Percentiles rank a stretch among this genome's conserved stretches.
These are phyloP conservation scores for Leptatherina wallacei DNA, from an alignment of 2,797 vertebrate genomes.

Conservation along the genomic window DNA sequence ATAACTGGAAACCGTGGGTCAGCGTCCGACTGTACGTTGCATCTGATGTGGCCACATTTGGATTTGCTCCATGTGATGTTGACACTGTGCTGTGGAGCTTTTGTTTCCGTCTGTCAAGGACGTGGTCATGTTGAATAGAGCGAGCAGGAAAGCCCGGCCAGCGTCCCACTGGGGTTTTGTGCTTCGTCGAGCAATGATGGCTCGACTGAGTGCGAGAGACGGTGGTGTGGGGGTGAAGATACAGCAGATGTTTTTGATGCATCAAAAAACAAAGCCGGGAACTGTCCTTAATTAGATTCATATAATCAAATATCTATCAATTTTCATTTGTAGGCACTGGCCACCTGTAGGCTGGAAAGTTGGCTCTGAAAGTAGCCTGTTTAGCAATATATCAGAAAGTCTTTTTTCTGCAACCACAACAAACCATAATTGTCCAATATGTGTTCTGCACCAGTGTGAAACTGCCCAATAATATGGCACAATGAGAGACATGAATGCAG, in stretches of 20 bases:
- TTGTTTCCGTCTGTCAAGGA: constrained; percentile 73
- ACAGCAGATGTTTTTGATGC: constrained; percentile 56
- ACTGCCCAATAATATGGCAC: constrained; percentile 58
- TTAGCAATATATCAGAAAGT: not conserved
- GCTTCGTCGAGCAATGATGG: constrained; percentile 47
- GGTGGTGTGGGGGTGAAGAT: constrained; percentile 18
- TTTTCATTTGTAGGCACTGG: not conserved
- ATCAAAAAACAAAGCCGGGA: constrained; percentile 13
- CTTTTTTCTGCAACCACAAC: not conserved
- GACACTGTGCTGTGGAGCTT: constrained; percentile 67
- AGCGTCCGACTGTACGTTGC: constrained; percentile 44
- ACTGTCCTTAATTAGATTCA: not conserved
- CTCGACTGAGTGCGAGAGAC: constrained; percentile 22
- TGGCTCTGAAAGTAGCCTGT: not conserved
- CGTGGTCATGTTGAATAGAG: constrained; percentile 54
- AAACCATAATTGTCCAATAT: constrained; percentile 55
- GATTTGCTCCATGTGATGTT: constrained; percentile 69
- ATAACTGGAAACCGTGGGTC: constrained; percentile 37
- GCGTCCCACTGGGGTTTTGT: constrained; percentile 70
- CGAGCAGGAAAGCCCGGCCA: constrained; percentile 46
- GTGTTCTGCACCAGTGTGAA: constrained; percentile 56
- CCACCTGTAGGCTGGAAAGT: constrained; percentile 14
- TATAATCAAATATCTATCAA: constrained; percentile 4
- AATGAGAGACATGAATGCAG: constrained; percentile 62
- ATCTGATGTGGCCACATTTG: constrained; percentile 53